phyloP scores from a whole-genome alignment of 2,888 invertebrate species.

The Eucriotettix oculatus region DNA sequence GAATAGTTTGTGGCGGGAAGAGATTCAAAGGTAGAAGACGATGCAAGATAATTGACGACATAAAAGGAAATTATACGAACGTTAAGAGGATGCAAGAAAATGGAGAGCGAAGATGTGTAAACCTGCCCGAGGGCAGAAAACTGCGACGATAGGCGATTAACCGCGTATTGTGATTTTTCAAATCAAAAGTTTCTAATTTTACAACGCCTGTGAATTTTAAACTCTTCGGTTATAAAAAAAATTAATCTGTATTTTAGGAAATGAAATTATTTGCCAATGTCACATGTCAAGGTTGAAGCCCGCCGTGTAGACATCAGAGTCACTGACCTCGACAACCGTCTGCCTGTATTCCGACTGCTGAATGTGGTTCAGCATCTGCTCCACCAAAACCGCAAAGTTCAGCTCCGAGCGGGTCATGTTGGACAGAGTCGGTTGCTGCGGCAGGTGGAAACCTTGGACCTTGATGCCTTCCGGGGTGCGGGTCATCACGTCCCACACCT shows the following conservation, averaged over 20 bases:
- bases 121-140: too few relatives aligned
- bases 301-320: too few relatives aligned
- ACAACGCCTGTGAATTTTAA: too few relatives aligned
- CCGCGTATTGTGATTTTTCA: too few relatives aligned
- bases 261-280: not conserved
- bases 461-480: slow-evolving; percentile 79
- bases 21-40: too few relatives aligned
- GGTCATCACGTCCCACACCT: slow-evolving; percentile 88
- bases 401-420: slow-evolving; percentile 96
- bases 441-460: slow-evolving; percentile 70
- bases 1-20: too few relatives aligned
- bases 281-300: not conserved
- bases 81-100: too few relatives aligned
- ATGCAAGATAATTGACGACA: too few relatives aligned
- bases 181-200: too few relatives aligned
- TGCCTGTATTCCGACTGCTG: slow-evolving; percentile 50
- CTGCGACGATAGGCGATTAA: too few relatives aligned
- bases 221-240: not conserved
- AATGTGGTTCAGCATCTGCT: slow-evolving; percentile 56
- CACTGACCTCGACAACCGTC: slow-evolving; percentile 42
- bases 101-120: too few relatives aligned
- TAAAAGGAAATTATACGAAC: too few relatives aligned
- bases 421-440: slow-evolving; percentile 83
- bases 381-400: slow-evolving; percentile 85
- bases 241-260: not conserved